phyloP scores from a whole-genome alignment of 1,140 invertebrate species.

The Stenopsyche tienmushanensis region DNA sequence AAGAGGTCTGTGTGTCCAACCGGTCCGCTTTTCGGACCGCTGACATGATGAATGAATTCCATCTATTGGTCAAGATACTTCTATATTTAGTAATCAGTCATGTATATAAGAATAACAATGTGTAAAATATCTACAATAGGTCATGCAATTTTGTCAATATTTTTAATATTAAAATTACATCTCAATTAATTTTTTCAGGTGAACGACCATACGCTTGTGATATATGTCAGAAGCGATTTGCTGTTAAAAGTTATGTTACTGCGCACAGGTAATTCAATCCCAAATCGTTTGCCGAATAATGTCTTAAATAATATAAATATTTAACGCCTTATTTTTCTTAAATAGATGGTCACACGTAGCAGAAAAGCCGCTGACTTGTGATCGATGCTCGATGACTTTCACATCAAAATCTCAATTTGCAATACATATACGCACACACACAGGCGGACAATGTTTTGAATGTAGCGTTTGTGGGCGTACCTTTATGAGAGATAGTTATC shows the following conservation, averaged over 20 bases:
- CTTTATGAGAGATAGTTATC: constrained; percentile 73
- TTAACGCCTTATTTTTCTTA: constrained; percentile 13
- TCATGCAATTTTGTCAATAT: background rate
- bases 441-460: constrained; percentile 67
- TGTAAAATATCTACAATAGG: background rate
- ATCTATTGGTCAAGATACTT: too few species aligned
- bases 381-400: constrained; percentile 70
- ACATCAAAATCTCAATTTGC: constrained; percentile 71
- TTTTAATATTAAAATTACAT: background rate
- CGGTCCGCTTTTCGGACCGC: too few species aligned
- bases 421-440: constrained; percentile 71
- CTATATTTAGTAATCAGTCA: too few species aligned
- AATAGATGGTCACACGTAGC: constrained; percentile 71
- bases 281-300: constrained; percentile 11
- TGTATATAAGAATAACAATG: too few species aligned
- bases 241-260: constrained; percentile 75
- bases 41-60: too few species aligned
- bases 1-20: too few species aligned
- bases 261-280: constrained; percentile 60
- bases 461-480: constrained; percentile 71
- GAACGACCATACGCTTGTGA: constrained; percentile 73
- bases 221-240: constrained; percentile 74
- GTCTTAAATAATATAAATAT: background rate
- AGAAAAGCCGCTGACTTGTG: constrained; percentile 70
- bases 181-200: constrained; percentile 45